Conservation (phyloP, 2,888 invertebrate genomes). For the Diadegma fenestrale region DNA sequence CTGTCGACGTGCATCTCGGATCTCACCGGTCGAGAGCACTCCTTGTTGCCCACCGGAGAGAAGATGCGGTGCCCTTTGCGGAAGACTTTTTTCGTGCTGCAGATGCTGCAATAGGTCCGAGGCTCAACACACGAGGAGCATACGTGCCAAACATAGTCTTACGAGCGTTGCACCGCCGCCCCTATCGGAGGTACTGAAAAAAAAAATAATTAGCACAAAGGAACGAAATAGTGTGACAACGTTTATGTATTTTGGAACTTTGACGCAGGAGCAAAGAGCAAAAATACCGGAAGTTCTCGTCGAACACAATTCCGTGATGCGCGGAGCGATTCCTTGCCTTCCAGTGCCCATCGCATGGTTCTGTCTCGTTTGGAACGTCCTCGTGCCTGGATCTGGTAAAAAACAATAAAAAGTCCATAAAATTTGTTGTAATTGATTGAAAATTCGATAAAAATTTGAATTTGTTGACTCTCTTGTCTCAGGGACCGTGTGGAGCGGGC, state of each 20-base stretch:
- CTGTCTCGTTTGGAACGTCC: slow-evolving; percentile 93
- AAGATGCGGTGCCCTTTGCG: slow-evolving; percentile 79
- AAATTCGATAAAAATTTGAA: neutral
- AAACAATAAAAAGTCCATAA: slow-evolving; percentile 41
- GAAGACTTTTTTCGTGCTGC: slow-evolving; percentile 73
- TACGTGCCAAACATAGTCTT: slow-evolving; percentile 84
- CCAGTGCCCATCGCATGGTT: slow-evolving; percentile 94
- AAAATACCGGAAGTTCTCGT: slow-evolving; percentile 92
- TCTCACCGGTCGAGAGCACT: slow-evolving; percentile 78
- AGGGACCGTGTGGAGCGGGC: slow-evolving; percentile 96
- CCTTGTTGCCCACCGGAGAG: slow-evolving; percentile 81
- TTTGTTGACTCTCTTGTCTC: slow-evolving; percentile 10
- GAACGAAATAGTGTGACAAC: too few relatives aligned
- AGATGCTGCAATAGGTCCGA: slow-evolving; percentile 70
- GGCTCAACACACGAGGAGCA: slow-evolving; percentile 76
- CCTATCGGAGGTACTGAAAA: slow-evolving; percentile 80
- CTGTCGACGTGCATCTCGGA: slow-evolving; percentile 75
- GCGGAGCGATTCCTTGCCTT: slow-evolving; percentile 96
- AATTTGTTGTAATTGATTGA: neutral
- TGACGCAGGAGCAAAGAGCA: slow-evolving; percentile 89
- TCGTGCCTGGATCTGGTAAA: slow-evolving; percentile 92
- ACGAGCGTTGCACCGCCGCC: slow-evolving; percentile 83
- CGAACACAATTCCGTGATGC: slow-evolving; percentile 94
- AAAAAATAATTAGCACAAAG: too few relatives aligned
- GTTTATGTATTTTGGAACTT: slow-evolving; percentile 9